Base-by-base conservation (phyloP, 2,113 vertebrate species). In the Podarcis raffonei region DNA sequence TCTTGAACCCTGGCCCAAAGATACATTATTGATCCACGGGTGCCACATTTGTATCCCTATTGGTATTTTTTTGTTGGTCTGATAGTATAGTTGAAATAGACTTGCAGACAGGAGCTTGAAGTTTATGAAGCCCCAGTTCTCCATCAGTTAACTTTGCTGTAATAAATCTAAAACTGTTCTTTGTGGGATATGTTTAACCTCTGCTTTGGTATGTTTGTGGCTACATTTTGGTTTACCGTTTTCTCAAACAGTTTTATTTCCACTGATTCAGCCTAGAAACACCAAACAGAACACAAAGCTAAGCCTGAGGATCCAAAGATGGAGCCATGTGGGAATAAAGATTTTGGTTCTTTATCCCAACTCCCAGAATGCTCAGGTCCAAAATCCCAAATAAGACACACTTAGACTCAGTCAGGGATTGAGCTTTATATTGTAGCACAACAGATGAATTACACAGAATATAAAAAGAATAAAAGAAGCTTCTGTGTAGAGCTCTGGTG, bases 241-340 rank as follows among this genome's bases (percentile, higher is more conserved):
- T 83, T 87, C 30, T 88, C 86, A 91, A 91, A 39, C 0, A 5
- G 88, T 87, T 94, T 83, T 20, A 65, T 1, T 83, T 87, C 87
- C n/a, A n/a, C 88, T 90, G 42, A 89, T 32, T 68, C 0, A 79
- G 66, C 2, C 15, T 59, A 6, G 90, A 83, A 77, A 16, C 65
- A 22, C 22, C 32, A 77, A 84, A 72, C 23, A 83, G 83, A 79
- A 86, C 66, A 87, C 3, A 32, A 83, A 18, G 30, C 1, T 74
- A 74, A 89, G 76, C 76, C 76, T 85, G 35, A 74, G 8, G 0
- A 53, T 92, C 85, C 81, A 77, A 89, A 84, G 30, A 1, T 27
- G 6, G 2, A 81, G 81, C 89, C 81, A 86, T 9, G 20, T 0
- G 22, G 20, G 90, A 15, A 78, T 53, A 77, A 77, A 87, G 1